These are phyloP conservation scores for Leptonema lineaticorne DNA, from an alignment of 1,140 invertebrate species.

Conservation along the genomic window DNA sequence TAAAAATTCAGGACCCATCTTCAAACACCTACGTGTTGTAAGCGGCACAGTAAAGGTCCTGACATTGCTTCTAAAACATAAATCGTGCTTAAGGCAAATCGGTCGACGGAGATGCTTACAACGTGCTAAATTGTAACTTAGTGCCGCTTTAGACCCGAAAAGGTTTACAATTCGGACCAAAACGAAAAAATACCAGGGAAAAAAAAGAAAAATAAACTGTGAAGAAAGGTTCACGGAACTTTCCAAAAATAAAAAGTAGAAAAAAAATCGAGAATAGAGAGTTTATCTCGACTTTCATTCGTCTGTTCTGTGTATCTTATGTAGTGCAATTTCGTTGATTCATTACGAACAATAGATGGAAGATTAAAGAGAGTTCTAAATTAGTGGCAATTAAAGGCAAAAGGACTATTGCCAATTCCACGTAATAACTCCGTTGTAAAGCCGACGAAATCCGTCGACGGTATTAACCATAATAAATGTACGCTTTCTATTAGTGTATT, in stretches of 20 bases:
- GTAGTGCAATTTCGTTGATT: no score
- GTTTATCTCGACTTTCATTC: neutral
- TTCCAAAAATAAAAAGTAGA: neutral
- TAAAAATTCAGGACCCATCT: conserved; percentile 15
- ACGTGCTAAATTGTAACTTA: conserved; percentile 13
- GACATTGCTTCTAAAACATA: neutral
- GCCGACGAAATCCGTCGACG: neutral
- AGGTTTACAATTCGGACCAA: no score
- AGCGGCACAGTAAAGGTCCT: no score
- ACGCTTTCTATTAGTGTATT: neutral
- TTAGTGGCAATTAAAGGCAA: neutral
- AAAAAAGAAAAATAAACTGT: no score
- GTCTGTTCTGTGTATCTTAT: no score
- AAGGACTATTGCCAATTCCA: neutral
- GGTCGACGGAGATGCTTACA: conserved; percentile 2
- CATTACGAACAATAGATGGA: no score
- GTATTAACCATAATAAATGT: neutral
- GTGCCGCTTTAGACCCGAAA: neutral
- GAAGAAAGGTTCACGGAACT: neutral
- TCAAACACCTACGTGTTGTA: neutral
- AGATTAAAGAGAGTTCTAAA: neutral
- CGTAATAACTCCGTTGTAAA: neutral
- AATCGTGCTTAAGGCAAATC: conserved; percentile 11
- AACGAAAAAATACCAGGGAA: no score
- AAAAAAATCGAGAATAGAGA: neutral